Base-by-base conservation (phyloP, 2,113 vertebrate species). In the Myiozetetes cayanensis region DNA sequence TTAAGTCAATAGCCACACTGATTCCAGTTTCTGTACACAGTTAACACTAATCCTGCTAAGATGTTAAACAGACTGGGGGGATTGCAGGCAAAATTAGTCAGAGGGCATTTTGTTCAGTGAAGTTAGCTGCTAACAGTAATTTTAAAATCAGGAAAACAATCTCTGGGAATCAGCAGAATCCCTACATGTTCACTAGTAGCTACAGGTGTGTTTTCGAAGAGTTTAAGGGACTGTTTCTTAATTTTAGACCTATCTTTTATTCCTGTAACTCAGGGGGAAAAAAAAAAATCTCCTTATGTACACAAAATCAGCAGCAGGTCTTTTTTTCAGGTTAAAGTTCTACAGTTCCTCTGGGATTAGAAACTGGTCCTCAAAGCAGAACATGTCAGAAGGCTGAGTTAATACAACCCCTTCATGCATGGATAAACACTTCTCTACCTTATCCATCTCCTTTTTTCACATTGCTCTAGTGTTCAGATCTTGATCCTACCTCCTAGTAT, bases 321-420 rank as follows among this genome's bases (percentile, higher is more conserved):
- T 93, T 91, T 74, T 77, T 91, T 90, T 58, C 39, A 91, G 33
- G n/a, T 63, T 96, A 24, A 30, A 79, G 31, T 33, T 85, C 28
- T 91, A 12, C 15, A 46, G 27, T 21, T 91, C 52, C 95, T 53
- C 49, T 90, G 72, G 50, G 65, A 91, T 89, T 92, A 76, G 81
- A 93, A 96, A 62, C 70, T 87, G 56, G 62, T 41, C 41, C 39
- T 86, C 61, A 85, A 97, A 73, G 89, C 14, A 89, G 35, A 91
- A 22, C 12, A 20, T 84, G 31, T 89, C 55, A 94, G 83, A 85
- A 83, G 39, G 59, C 35, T 43, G 37, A 58, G 67, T 90, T 49
- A 76, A 41, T 76, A 27, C 17, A 92, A 41, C 13, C 49, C 4
- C 39, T 95, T 87, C 73, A 74, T 0, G 0, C 74, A 63, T 70